A percentile compares a stretch with the other conserved stretches of the same genome.
Conservation (phyloP, 2,888 invertebrate genomes). For the Aphidoletes aphidimyza region DNA sequence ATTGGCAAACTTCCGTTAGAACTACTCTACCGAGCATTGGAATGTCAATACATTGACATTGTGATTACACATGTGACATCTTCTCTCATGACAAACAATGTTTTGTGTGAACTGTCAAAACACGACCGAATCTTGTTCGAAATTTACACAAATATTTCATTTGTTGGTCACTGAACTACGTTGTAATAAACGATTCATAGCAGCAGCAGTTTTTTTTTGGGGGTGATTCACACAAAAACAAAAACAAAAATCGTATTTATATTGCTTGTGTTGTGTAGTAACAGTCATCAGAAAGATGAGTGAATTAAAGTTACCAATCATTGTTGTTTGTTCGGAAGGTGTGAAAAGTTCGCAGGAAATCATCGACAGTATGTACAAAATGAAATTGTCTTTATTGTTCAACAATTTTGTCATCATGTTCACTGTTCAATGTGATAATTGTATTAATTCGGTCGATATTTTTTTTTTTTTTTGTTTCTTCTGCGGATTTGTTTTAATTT, state of each 20-base stretch:
- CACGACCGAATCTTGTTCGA: neutral
- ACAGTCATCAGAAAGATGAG: no score
- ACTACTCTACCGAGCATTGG: neutral
- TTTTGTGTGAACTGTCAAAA: neutral
- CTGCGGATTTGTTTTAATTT: no score
- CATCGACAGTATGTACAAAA: slow-evolving; percentile 55
- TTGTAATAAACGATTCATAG: no score
- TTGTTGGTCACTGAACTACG: no score
- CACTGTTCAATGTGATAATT: no score
- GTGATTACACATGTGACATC: neutral
- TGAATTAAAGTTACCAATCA: slow-evolving; percentile 54
- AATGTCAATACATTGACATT: neutral
- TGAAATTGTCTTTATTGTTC: neutral
- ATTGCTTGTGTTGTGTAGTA: no score
- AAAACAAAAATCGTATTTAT: no score
- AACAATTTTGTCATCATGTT: neutral
- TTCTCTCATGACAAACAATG: neutral
- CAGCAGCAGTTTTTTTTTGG: no score
- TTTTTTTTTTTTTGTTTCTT: no score
- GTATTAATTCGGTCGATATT: no score
- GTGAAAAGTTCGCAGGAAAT: slow-evolving; percentile 54
- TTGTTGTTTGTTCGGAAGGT: slow-evolving; percentile 54
- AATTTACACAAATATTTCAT: neutral
- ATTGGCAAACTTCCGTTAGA: neutral
- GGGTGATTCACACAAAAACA: no score